Conservation (phyloP, 2,797 vertebrate species). For the Malurus leucopterus region DNA sequence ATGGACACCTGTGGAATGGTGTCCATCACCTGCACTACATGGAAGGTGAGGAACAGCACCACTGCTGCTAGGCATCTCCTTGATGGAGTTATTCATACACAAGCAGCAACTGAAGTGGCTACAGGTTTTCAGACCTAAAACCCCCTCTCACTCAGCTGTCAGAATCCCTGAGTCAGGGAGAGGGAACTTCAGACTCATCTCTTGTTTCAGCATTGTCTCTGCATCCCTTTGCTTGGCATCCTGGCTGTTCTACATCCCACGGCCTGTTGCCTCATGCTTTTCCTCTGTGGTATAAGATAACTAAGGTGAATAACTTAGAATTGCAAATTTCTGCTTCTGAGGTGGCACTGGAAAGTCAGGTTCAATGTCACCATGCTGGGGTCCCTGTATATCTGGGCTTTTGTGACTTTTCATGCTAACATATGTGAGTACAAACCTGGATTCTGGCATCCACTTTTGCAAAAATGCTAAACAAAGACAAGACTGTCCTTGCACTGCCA, state of each 20-base stretch:
- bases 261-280: neutral
- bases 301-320: neutral
- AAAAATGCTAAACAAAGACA: neutral
- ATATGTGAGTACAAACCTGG: neutral
- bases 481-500: neutral
- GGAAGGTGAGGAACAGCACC: neutral
- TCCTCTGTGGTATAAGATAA: neutral
- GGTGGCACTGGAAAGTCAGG: neutral
- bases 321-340: neutral
- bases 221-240: neutral
- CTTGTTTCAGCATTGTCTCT: neutral
- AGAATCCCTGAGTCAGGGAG: neutral
- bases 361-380: no score
- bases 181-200: neutral
- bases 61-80: neutral
- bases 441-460: neutral
- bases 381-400: neutral
- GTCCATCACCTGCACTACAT: neutral
- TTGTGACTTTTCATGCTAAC: neutral
- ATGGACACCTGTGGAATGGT: neutral
- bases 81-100: neutral
- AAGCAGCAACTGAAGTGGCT: neutral
- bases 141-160: neutral
- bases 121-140: neutral
- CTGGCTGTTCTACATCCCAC: neutral